Percentiles rank a stretch among this genome's conserved stretches.
Evolutionary conservation across 1,140 invertebrate species (phyloP).

Genomic region (Bombus sibiricus): DNA sequence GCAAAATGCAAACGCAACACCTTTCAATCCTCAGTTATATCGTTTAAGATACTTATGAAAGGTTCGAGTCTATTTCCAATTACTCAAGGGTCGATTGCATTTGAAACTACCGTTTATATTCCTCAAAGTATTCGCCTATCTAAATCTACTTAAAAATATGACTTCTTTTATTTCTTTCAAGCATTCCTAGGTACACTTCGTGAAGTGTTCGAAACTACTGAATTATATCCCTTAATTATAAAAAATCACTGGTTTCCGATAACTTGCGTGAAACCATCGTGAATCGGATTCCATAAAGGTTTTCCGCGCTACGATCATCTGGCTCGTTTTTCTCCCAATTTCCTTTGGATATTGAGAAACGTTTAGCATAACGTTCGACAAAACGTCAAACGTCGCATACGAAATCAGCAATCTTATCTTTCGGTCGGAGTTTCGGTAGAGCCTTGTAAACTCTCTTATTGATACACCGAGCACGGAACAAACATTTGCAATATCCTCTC

Average conservation of each 20-base stretch:
- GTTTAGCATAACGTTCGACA: conserved; percentile 17
- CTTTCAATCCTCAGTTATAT: not conserved
- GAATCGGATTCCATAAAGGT: not conserved
- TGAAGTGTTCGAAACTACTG: not conserved
- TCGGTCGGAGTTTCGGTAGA: not conserved
- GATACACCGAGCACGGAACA: conserved; percentile 54
- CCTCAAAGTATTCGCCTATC: no score
- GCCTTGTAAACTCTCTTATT: conserved; percentile 61
- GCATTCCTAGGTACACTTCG: not conserved
- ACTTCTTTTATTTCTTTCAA: not conserved
- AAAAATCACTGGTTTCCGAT: not conserved
- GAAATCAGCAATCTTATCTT: conserved; percentile 40
- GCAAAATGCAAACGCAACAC: not conserved
- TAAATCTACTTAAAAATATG: no score
- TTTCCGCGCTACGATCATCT: not conserved
- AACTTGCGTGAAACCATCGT: not conserved
- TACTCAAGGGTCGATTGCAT: no score
- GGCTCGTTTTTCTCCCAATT: not conserved
- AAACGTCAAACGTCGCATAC: conserved; percentile 23
- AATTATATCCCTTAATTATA: not conserved
- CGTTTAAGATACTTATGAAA: not conserved
- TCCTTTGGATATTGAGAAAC: not conserved
- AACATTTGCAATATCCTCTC: conserved; percentile 60
- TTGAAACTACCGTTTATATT: no score
- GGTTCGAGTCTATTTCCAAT: no score